Base-by-base conservation (phyloP, 2,113 vertebrate genomes). In the Struthio camelus region DNA sequence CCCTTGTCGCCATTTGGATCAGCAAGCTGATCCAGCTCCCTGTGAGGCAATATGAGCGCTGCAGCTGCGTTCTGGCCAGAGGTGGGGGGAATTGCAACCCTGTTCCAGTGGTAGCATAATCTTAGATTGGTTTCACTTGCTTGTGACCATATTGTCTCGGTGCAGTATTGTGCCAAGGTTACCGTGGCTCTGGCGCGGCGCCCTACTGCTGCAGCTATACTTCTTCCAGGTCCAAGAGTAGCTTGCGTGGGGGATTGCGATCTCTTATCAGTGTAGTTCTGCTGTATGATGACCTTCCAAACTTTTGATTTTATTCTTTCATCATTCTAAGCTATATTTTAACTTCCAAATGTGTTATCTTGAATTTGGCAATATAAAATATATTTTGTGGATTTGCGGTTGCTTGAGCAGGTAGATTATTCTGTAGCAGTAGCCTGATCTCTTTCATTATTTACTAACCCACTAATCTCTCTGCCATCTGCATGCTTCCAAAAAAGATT, bases 401-500 rank as follows among this genome's bases (percentile, higher is more conserved):
- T 85, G 50, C 93, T 89, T 94, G 66, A 87, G 44, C 24, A 58
- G 27, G 44, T 87, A 6, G 71, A 32, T 78, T 69, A 17, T 58
- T 73, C 27, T 44, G 40, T 40, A 88, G 71, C 58, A 66, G 58
- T 77, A 85, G 71, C 71, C 67, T 83, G 22, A 22, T 72, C 62
- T 12, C 67, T 94, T 90, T 59, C 73, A 84, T 92, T 94, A 87
- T 93, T 93, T 78, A 61, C 48, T 22, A 77, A 8, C 8, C 89
- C 85, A 53, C 30, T 61, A 73, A 83, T 71, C 34, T 85, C 14
- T 89, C 51, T 80, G 58, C 93, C 44, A 61, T 85, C 44, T 87
- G 9, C 34, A 25, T 67, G 44, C 42, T 88, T 61, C 14, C 71
- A 75, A 14, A 62, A 71, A 38, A 71, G 36, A 76, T 86, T 81